Percentiles rank a stretch among this genome's conserved stretches.
These are phyloP conservation scores for Poecile montanus DNA, from an alignment of 2,797 vertebrate species.

Conservation along the genomic window DNA sequence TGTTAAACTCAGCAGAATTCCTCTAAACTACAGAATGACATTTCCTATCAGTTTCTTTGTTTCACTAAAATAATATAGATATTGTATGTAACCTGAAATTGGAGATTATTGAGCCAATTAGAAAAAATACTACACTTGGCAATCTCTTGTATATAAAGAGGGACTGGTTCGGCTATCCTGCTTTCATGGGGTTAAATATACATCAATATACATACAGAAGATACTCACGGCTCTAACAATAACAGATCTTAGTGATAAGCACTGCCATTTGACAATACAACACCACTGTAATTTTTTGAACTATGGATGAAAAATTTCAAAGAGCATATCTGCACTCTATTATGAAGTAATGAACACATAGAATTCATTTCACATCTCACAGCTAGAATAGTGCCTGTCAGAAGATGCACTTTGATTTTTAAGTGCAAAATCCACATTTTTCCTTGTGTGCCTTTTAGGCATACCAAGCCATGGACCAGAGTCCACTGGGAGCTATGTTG, in stretches of 20 bases:
- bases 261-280: neutral
- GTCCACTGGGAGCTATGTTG: neutral
- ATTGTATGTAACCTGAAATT: neutral
- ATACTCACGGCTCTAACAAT: neutral
- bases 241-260: neutral
- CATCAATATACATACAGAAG: neutral
- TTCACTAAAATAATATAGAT: neutral
- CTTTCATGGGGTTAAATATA: neutral
- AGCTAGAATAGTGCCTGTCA: neutral
- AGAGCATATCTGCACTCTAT: neutral
- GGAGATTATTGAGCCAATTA: neutral
- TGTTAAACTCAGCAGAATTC: neutral
- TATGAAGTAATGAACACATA: neutral
- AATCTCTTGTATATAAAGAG: neutral
- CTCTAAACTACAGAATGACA: neutral
- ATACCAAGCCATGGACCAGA: neutral
- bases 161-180: neutral
- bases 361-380: neutral
- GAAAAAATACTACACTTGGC: neutral
- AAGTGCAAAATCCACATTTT: neutral
- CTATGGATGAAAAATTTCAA: slow-evolving; percentile 9
- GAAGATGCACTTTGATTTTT: slow-evolving; percentile 10
- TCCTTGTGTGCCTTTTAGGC: neutral
- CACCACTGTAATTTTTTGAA: neutral
- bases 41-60: neutral